Conservation (phyloP, 1,140 invertebrate species). For the Tetraneura akinire region DNA sequence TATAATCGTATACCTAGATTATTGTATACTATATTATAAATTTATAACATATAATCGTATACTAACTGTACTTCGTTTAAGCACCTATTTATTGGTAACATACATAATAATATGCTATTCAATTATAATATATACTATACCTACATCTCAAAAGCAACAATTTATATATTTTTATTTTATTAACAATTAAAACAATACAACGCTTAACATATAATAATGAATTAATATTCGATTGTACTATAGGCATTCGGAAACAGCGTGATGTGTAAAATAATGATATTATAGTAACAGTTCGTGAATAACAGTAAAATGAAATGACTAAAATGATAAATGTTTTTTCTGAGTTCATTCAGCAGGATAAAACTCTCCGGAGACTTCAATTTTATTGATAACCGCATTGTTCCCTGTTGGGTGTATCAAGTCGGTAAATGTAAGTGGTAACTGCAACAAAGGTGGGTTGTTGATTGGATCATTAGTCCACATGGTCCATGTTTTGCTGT, state of each 20-base stretch:
- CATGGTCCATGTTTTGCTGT: background rate
- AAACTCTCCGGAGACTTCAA: background rate
- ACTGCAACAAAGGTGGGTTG: slow-evolving; percentile 17
- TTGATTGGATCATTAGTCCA: slow-evolving; percentile 3
- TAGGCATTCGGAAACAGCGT: background rate
- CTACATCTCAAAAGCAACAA: background rate
- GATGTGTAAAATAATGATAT: background rate
- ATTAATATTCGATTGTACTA: background rate
- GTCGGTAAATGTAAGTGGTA: slow-evolving; percentile 1
- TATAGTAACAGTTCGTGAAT: too few relatives aligned
- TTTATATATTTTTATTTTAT: background rate
- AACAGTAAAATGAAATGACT: background rate
- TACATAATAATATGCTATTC: background rate
- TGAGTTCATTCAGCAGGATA: background rate
- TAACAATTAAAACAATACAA: background rate
- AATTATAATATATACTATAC: background rate
- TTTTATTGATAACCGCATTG: background rate
- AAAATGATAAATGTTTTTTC: background rate
- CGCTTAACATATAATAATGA: background rate
- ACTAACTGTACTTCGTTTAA: background rate
- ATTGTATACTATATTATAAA: too few relatives aligned
- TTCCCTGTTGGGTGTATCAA: background rate
- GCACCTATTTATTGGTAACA: background rate
- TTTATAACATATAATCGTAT: background rate
- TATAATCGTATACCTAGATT: too few relatives aligned